Conservation (phyloP, 2,888 invertebrate genomes). For the Actias luna region DNA sequence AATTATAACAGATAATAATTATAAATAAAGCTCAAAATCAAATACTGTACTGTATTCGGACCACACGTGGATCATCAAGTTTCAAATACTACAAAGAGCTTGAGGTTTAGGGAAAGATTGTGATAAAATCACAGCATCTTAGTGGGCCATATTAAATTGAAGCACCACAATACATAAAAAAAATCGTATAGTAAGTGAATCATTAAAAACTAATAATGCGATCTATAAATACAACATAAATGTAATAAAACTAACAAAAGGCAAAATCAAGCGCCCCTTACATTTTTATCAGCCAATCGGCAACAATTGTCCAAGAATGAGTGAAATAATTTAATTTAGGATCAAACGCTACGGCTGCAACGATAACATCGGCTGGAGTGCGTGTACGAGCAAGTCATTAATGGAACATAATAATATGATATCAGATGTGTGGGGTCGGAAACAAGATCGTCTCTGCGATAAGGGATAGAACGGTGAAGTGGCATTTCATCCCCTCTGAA, state of each 20-base stretch:
- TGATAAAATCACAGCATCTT: no score
- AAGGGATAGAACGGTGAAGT: slow-evolving; percentile 33
- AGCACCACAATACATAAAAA: background rate
- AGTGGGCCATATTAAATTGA: no score
- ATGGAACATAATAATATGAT: slow-evolving; percentile 67
- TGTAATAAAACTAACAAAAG: slow-evolving; percentile 17
- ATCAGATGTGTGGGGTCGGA: slow-evolving; percentile 59
- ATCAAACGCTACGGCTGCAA: slow-evolving; percentile 42
- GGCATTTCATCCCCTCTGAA: slow-evolving; percentile 23
- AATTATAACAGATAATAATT: no score
- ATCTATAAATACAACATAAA: background rate
- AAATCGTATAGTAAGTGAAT: background rate
- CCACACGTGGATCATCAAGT: no score
- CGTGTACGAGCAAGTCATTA: slow-evolving; percentile 70
- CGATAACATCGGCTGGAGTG: slow-evolving; percentile 27
- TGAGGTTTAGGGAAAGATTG: no score
- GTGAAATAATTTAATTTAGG: slow-evolving; percentile 42
- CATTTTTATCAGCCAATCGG: slow-evolving; percentile 22
- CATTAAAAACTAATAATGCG: background rate
- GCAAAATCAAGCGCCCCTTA: slow-evolving; percentile 20
- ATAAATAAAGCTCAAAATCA: no score
- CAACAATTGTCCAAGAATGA: slow-evolving; percentile 41
- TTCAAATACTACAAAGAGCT: no score
- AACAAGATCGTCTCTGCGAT: slow-evolving; percentile 29
- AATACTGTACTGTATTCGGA: no score